A percentile compares a stretch with the other conserved stretches of the same genome.
These are phyloP conservation scores for Cherax destructor DNA, from an alignment of 1,140 invertebrate species.

Conservation along the genomic window DNA sequence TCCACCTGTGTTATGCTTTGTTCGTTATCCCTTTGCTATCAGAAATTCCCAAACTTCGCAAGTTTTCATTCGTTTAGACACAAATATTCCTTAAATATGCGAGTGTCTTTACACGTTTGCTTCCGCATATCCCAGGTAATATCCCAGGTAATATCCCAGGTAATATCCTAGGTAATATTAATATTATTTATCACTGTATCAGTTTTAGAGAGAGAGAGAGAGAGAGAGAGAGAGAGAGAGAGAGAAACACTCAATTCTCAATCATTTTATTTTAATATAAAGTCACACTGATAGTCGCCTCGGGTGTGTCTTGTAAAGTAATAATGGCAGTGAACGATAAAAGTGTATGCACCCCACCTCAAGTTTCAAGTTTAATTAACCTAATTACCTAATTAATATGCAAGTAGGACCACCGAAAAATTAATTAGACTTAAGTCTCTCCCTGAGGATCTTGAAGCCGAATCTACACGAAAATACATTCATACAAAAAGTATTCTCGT, in stretches of 20 bases:
- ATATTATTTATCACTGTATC: too few relatives aligned
- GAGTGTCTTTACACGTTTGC: too few relatives aligned
- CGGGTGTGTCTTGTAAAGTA: neutral
- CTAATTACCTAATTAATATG: neutral
- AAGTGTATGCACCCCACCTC: neutral
- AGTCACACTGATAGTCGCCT: too few relatives aligned
- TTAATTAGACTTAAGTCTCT: neutral
- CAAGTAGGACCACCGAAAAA: neutral
- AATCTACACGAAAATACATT: neutral
- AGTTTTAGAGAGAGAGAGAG: neutral
- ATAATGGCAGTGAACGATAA: neutral
- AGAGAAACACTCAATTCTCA: neutral
- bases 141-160: too few relatives aligned
- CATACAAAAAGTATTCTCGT: neutral
- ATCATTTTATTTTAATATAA: too few relatives aligned
- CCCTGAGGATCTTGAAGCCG: neutral
- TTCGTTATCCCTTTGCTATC: too few relatives aligned
- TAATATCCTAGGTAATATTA: too few relatives aligned
- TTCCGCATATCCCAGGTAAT: too few relatives aligned
- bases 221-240: conserved; percentile 2
- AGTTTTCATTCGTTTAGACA: too few relatives aligned
- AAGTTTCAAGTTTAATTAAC: neutral
- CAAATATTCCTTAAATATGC: too few relatives aligned
- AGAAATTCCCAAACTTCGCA: too few relatives aligned
- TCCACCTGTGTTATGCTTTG: too few relatives aligned